These are phyloP conservation scores for Patagioenas fasciata DNA, from an alignment of 2,113 vertebrate genomes.

Conservation along the genomic window DNA sequence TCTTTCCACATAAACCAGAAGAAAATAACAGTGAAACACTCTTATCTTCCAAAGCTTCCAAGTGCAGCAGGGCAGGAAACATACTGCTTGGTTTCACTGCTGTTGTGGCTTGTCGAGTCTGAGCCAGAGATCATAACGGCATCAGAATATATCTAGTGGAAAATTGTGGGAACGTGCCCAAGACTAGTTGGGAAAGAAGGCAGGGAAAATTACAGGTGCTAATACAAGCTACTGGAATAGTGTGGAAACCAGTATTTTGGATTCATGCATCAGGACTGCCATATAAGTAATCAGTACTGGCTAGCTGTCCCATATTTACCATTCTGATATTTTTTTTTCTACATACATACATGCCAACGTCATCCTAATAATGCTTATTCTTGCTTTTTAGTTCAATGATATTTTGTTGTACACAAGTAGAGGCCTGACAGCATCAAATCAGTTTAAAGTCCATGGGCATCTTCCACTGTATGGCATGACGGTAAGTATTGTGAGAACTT, in stretches of 20 bases:
- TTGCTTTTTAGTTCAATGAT: constrained; percentile 87
- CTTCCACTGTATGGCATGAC: constrained; percentile 92
- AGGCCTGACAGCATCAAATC: constrained; percentile 91
- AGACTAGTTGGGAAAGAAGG: background rate
- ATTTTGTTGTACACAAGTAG: constrained; percentile 93
- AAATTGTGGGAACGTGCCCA: background rate
- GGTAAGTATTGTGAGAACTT: constrained; percentile 76
- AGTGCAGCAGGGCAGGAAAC: background rate
- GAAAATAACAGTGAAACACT: background rate
- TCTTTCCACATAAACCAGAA: background rate
- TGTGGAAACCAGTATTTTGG: background rate
- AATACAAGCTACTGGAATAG: background rate
- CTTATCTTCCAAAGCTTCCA: background rate
- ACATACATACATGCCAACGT: background rate
- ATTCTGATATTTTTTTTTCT: background rate
- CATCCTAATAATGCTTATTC: background rate
- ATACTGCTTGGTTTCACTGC: background rate
- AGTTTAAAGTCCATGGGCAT: constrained; percentile 96
- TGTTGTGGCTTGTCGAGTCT: background rate
- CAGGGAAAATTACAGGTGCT: background rate
- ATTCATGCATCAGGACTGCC: background rate
- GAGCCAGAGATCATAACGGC: background rate
- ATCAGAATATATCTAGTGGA: rapidly evolving
- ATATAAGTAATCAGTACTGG: background rate
- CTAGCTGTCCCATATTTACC: background rate